phyloP scores from a whole-genome alignment of 2,888 invertebrate species.

The Eupithecia inturbata region DNA sequence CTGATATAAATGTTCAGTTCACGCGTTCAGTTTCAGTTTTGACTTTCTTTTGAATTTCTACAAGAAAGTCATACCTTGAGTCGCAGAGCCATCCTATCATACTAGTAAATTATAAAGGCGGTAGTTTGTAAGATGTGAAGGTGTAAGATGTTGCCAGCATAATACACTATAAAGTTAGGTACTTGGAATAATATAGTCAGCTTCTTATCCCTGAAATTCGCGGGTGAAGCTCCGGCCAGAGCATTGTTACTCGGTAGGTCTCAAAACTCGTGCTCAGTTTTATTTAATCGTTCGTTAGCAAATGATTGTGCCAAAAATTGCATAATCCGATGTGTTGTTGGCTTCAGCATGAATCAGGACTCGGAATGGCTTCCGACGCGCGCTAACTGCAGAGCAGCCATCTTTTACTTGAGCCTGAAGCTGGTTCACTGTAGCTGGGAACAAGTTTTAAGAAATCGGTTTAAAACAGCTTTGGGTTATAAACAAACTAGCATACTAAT shows the following conservation, averaged over 20 bases:
- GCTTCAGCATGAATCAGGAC: slow-evolving; percentile 53
- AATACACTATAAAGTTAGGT: no score
- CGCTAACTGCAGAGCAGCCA: slow-evolving; percentile 51
- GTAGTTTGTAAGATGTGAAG: not conserved
- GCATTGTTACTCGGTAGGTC: not conserved
- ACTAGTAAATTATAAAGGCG: not conserved
- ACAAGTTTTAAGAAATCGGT: not conserved
- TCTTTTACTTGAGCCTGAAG: not conserved
- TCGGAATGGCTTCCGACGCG: slow-evolving; percentile 63
- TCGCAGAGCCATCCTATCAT: not conserved
- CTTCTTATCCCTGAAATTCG: not conserved
- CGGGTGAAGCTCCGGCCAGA: not conserved
- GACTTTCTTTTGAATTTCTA: not conserved
- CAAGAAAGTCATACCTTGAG: not conserved
- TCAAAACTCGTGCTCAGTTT: not conserved
- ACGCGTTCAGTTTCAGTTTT: not conserved
- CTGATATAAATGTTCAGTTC: not conserved
- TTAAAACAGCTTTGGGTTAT: not conserved
- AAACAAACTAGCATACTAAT: not conserved
- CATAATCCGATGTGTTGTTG: slow-evolving; percentile 46
- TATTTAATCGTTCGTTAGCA: slow-evolving; percentile 1
- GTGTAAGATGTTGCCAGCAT: no score
- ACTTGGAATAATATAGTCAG: not conserved
- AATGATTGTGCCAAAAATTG: slow-evolving; percentile 49
- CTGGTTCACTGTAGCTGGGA: not conserved